These are phyloP conservation scores for Dasysyrphus albostriatus DNA, from an alignment of 2,888 invertebrate genomes.

Conservation along the genomic window DNA sequence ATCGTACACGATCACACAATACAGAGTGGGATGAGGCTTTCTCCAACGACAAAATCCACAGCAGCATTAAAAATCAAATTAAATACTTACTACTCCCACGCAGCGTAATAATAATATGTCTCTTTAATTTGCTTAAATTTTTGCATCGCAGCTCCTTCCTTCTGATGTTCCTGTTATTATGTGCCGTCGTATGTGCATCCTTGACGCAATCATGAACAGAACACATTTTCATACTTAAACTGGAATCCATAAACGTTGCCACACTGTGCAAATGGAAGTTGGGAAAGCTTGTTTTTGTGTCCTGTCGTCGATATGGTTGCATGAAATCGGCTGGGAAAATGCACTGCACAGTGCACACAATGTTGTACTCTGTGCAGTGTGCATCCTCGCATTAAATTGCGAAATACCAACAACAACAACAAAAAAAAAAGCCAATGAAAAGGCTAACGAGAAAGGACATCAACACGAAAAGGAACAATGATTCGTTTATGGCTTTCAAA, in stretches of 20 bases:
- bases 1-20: neutral
- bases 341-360: neutral
- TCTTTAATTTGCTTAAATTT: constrained; percentile 50
- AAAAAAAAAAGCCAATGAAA: constrained; percentile 36
- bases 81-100: constrained; percentile 30
- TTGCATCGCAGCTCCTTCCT: neutral
- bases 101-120: constrained; percentile 29
- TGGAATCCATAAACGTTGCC: neutral
- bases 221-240: neutral
- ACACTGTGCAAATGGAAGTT: neutral
- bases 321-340: constrained; percentile 1
- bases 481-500: constrained; percentile 45
- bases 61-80: constrained; percentile 49
- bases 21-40: neutral
- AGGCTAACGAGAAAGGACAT: constrained; percentile 37
- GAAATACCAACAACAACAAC: neutral
- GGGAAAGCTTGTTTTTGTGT: constrained; percentile 23
- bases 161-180: neutral
- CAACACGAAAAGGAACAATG: constrained; percentile 41
- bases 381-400: constrained; percentile 36
- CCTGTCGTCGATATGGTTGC: neutral
- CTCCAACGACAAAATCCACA: neutral
- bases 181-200: constrained; percentile 1
- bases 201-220: constrained; percentile 16
- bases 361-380: constrained; percentile 1